Conservation (phyloP, 2,888 invertebrate species). For the Luffia ferchaultella region DNA sequence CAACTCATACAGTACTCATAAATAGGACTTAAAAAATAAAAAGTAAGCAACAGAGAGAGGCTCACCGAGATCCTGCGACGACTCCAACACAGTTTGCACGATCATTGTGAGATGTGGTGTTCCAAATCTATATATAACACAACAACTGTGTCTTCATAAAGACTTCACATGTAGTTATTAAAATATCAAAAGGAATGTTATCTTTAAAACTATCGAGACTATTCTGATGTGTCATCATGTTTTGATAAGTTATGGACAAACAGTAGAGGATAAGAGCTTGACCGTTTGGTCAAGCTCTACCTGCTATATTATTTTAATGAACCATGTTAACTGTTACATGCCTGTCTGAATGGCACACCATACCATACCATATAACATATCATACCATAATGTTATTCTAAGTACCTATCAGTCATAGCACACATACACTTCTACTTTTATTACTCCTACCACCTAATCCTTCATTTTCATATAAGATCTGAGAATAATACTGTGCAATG, state of each 20-base stretch:
- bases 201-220: background rate
- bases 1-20: background rate
- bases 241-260: background rate
- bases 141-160: background rate
- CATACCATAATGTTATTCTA: no score
- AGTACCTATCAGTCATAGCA: no score
- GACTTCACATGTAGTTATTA: background rate
- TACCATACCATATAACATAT: no score
- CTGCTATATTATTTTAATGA: no score
- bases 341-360: no score
- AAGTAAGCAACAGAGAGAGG: constrained; percentile 8
- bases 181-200: background rate
- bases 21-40: background rate
- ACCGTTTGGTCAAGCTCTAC: background rate
- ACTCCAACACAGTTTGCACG: constrained; percentile 59
- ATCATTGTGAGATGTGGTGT: constrained; percentile 42
- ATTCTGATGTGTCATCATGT: background rate
- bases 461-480: no score
- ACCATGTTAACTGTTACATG: no score
- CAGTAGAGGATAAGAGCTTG: background rate
- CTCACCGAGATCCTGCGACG: constrained; percentile 60
- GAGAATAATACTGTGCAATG: no score
- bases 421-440: no score
- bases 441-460: no score
- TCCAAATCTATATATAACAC: constrained; percentile 13